phyloP scores from a whole-genome alignment of 2,888 invertebrate genomes.

The Lasius fuliginosus region DNA sequence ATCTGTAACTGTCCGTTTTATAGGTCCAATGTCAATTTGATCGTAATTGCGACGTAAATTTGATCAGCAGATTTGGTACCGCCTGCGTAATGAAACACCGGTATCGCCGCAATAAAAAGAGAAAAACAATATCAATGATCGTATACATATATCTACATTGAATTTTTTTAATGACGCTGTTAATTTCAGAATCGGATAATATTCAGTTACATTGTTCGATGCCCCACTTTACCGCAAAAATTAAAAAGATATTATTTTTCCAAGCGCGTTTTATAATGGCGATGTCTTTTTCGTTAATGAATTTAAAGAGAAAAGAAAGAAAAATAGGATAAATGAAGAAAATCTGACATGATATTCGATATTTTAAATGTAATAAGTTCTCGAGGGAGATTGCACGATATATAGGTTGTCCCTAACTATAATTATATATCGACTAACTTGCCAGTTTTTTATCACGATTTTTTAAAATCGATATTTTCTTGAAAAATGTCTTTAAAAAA shows the following conservation, averaged over 20 bases:
- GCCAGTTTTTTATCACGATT: not conserved
- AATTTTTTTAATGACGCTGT: slow-evolving; percentile 41
- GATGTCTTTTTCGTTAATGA: slow-evolving; percentile 36
- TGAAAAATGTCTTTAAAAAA: not conserved
- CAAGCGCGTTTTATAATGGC: slow-evolving; percentile 23
- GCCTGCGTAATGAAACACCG: not conserved
- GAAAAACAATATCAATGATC: slow-evolving; percentile 27
- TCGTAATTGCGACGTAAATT: slow-evolving; percentile 30
- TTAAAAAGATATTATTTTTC: slow-evolving; percentile 33
- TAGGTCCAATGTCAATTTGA: not conserved
- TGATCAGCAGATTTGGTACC: slow-evolving; percentile 22
- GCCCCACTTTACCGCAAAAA: slow-evolving; percentile 24
- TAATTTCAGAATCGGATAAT: slow-evolving; percentile 45
- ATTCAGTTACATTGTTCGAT: slow-evolving; percentile 31
- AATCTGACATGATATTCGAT: slow-evolving; percentile 30
- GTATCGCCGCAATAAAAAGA: not conserved
- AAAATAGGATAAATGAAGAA: slow-evolving; percentile 33
- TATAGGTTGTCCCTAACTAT: not conserved
- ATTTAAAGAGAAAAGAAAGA: slow-evolving; percentile 31
- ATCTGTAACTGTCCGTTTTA: not conserved
- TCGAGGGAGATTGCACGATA: slow-evolving; percentile 28
- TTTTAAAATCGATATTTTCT: not conserved
- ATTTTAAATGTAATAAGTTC: slow-evolving; percentile 52
- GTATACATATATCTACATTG: not conserved
- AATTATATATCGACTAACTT: slow-evolving; percentile 28